phyloP scores from a whole-genome alignment of 2,888 invertebrate species.

The Drosophila ezoana region DNA sequence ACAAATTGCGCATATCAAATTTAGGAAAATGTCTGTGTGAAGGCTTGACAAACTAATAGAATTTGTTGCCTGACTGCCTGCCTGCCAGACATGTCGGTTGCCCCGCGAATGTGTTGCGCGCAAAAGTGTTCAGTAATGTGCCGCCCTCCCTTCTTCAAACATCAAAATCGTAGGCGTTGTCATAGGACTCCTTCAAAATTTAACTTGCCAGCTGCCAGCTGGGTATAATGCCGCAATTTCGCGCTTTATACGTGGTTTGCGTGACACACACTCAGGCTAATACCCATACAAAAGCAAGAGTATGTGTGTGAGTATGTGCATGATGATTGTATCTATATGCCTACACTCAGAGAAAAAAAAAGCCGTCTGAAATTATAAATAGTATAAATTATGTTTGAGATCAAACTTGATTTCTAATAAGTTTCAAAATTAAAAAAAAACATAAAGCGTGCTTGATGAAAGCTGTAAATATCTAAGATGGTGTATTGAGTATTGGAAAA shows the following conservation, averaged over 20 bases:
- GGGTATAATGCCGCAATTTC: conserved; percentile 67
- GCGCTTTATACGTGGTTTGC: conserved; percentile 74
- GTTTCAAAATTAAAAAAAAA: background rate
- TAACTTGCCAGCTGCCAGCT: conserved; percentile 33
- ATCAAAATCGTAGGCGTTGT: conserved; percentile 68
- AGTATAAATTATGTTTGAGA: background rate
- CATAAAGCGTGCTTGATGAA: no score
- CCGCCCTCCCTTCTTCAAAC: background rate
- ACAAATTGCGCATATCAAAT: conserved; percentile 81
- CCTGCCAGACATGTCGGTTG: conserved; percentile 4
- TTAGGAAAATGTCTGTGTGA: conserved; percentile 73
- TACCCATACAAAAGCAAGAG: conserved; percentile 7
- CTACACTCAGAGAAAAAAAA: conserved; percentile 1
- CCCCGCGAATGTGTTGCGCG: conserved; percentile 39
- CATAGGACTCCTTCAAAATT: conserved; percentile 33
- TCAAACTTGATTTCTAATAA: no score
- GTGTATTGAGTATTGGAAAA: no score
- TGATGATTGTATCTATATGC: background rate
- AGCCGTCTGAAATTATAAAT: background rate
- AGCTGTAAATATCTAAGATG: no score
- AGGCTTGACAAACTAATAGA: conserved; percentile 74
- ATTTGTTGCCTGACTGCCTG: conserved; percentile 60
- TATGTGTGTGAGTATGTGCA: conserved; percentile 9
- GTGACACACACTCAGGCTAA: conserved; percentile 50
- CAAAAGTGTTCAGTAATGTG: conserved; percentile 75